A percentile compares a stretch with the other conserved stretches of the same genome.
Evolutionary conservation across 2,797 vertebrate genomes (phyloP).

Genomic region (Hemitrygon akajei): DNA sequence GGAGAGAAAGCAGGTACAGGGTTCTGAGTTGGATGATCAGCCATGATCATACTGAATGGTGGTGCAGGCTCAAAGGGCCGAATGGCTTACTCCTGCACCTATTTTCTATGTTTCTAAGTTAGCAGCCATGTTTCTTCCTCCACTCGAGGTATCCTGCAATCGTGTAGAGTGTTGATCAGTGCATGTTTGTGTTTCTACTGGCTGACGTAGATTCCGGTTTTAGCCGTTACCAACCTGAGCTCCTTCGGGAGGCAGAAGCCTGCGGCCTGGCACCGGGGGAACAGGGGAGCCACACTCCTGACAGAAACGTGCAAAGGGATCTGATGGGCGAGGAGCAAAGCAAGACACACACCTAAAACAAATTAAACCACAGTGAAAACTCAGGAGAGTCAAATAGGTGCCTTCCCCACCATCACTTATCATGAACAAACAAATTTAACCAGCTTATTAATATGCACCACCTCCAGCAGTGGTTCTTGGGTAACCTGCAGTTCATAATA

Average conservation of each 20-base stretch:
- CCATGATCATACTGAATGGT: no score
- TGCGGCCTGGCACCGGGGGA: conserved; percentile 56
- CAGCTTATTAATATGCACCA: neutral
- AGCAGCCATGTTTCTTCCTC: neutral
- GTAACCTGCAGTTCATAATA: no score
- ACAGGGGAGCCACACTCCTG: conserved; percentile 68
- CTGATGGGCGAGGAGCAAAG: conserved; percentile 59
- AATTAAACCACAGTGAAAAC: neutral
- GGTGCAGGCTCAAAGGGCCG: no score
- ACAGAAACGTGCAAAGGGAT: conserved; percentile 76
- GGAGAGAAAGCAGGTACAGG: no score
- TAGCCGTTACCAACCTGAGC: conserved; percentile 62
- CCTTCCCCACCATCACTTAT: neutral
- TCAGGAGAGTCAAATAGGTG: neutral
- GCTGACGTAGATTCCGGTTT: neutral
- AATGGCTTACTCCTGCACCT: no score
- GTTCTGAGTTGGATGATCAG: no score
- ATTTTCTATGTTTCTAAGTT: no score
- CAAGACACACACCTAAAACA: conserved; percentile 68
- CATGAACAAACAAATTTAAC: neutral
- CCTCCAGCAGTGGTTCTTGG: no score
- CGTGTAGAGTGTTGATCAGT: neutral
- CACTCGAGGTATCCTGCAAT: neutral
- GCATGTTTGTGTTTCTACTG: neutral
- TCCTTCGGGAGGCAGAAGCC: conserved; percentile 61